Base-by-base conservation (phyloP, 2,888 invertebrate genomes). In the Zele albiditarsus region DNA sequence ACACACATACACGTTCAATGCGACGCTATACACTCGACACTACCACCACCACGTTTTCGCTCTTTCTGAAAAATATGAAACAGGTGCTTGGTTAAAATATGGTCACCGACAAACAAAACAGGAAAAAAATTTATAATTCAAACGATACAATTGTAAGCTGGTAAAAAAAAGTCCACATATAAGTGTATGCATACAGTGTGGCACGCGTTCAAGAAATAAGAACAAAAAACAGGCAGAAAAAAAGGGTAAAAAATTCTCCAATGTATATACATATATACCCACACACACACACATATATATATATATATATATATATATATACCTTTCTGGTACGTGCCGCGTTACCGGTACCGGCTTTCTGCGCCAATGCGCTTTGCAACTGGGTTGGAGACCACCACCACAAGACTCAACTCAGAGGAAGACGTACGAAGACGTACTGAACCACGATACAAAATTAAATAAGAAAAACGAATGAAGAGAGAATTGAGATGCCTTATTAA, bases 261-360 rank as follows among this genome's bases (percentile, higher is more conserved):
- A 62, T 28, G 28, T 62, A 57, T 57, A 25, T 57, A 20, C 12
- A 16, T 53, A 20, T 16, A 20, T 53, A 53, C 4, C 5, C 20
- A 20, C 23, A 20, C 12, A 23, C 23, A 33, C 6, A 53, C 12
- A 14, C 12, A 53, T 53, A 20, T 46, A 8, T 53, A 16, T 53
- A 20, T 16, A 14, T 53, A 60, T 20, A n/a, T n/a, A 28, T 28
- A 12, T 16, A 28, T 14, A 5, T 16, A 46, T 62, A 12, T 38
- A 63, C 63, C 63, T 63, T 33, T 63, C 38, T 33, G 3, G 16
- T 62, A 2, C n/a, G 28, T 63, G 16, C 38, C 28, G 63, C 38
- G 20, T 16, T n/a, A 57, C 72, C 72, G 72, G 72, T 72, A 72
- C 72, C 72, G 72, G 72, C 72, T 72, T 72, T 65, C 72, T 66